A percentile compares a stretch with the other conserved stretches of the same genome.
Conservation (phyloP, 2,888 invertebrate species). For the Sphaerophoria rueppellii region DNA sequence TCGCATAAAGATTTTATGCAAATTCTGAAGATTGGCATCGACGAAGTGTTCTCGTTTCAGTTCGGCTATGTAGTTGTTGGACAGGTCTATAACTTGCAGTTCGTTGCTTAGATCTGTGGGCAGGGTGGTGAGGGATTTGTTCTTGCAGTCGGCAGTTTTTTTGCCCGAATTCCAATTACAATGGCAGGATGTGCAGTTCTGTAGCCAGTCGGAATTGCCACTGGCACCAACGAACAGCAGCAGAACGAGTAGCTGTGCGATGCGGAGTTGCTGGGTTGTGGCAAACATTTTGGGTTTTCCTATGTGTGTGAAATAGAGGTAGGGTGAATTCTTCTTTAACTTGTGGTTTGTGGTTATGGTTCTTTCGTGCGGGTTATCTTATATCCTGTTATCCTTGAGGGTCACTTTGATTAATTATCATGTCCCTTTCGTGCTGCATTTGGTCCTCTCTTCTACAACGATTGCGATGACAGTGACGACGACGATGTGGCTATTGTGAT, state of each 20-base stretch:
- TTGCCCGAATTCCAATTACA: constrained; percentile 94
- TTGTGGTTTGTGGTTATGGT: constrained; percentile 19
- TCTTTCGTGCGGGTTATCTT: constrained; percentile 48
- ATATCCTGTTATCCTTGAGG: constrained; percentile 69
- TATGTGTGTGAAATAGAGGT: background rate
- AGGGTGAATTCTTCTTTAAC: constrained; percentile 38
- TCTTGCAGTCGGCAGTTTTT: constrained; percentile 91
- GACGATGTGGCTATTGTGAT: constrained; percentile 10
- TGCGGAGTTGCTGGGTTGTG: constrained; percentile 61
- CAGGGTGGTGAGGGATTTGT: constrained; percentile 86
- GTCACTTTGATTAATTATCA: constrained; percentile 71
- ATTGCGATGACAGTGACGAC: background rate
- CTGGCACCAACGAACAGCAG: constrained; percentile 70
- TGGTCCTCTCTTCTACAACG: constrained; percentile 51
- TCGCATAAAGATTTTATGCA: constrained; percentile 90
- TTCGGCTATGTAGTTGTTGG: constrained; percentile 87
- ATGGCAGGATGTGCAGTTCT: constrained; percentile 84
- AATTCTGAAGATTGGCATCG: constrained; percentile 87
- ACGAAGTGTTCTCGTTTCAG: constrained; percentile 87
- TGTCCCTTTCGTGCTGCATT: constrained; percentile 66
- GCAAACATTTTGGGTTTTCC: constrained; percentile 41
- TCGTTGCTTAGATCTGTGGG: constrained; percentile 89
- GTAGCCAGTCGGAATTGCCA: constrained; percentile 80
- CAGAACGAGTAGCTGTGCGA: constrained; percentile 59
- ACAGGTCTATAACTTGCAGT: constrained; percentile 88